Evolutionary conservation across 2,113 vertebrate species (phyloP), one percentile per base, ranked within the genome.

Genomic region (Misgurnus mizolepis): DNA sequence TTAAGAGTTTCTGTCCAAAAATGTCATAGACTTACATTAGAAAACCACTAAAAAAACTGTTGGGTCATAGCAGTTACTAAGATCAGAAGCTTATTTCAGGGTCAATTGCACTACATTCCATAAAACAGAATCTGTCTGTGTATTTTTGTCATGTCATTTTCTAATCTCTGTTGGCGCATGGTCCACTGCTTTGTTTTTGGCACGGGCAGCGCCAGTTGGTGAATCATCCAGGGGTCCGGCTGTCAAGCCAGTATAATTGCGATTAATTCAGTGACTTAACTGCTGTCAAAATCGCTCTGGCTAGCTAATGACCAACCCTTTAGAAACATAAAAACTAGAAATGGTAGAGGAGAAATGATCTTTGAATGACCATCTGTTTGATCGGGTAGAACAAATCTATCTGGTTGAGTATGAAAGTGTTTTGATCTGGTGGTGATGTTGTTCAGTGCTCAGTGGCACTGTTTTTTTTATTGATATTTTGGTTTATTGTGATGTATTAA

Each of bases 61-160:
- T 22, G 22, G 22, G 22, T 22, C 22, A 22, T 22, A 22, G 22
- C 27, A 34, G 27, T 34, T 34, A 34, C 27, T 34, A 34, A 34
- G 27, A 34, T 34, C 27, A 34, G 27, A 34, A 34, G 27, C 27
- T 2, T 34, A 34, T 34, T 34, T 2, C 3, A 34, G 27, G 27
- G 27, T 34, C 27, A 34, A 34, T 34, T 34, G 27, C 27, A 34
- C 27, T 34, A 34, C 27, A 34, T 34, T 3, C 27, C 27, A 34
- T 3, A 34, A 34, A 34, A 34, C 27, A 34, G 27, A 66, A 17
- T 49, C 47, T 50, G 61, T 66, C 40, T 39, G 56, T 61, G 5
- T 66, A 65, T 27, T 66, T 76, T 34, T 34, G 8, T 47, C n/a
- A 56, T 74, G 71, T 74, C 56, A 61, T 74, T 74, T 45, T 27